Evolutionary conservation across 1,140 invertebrate genomes (phyloP), one percentile per base, ranked within the genome.

Genomic region (Habropoda laboriosa): DNA sequence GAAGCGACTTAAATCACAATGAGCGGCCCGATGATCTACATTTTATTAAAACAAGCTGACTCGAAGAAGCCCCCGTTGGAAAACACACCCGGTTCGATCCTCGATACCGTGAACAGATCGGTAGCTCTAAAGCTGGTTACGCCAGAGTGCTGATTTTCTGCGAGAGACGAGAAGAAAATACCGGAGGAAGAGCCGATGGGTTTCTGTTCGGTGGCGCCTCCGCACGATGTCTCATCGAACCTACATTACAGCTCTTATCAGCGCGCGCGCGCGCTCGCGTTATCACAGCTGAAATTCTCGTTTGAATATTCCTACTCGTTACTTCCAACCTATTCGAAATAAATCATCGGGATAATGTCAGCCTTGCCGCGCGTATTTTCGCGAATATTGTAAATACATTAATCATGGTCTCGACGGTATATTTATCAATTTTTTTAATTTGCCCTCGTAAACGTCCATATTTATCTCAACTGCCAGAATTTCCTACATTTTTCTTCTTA

Each of bases 171-270:
- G n/a, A n/a, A n/a, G n/a, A n/a, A n/a, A 0, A 12, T 35, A 45
- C 12, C 35, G 2, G 7, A 21, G 8, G 32, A 38, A 6, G 0
- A 35, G 40, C n/a, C 30, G 30, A 47, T 4, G 6, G 10, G 13
- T 76, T 55, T 21, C 73, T 55, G 80, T 51, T 67, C 32, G 67
- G 86, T 88, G 85, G 86, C 86, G 87, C 86, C 87, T 73, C 75
- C 80, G 47, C 30, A 21, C 72, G 85, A 76, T 63, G 12, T 12
- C 32, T 42, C 5, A 10, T 2, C 16, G 51, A 79, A 84, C 60
- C 45, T 77, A 7, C 38, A 55, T 38, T 24, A 49, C 27, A 30
- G 68, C 45, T 58, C 60, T 83, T 75, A 70, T 79, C 51, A 57
- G 30, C 1, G 47, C 32, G 70, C 47, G 79, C 45, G 77, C 55